Conservation (phyloP, 2,797 vertebrate genomes). For the Clamator glandarius region DNA sequence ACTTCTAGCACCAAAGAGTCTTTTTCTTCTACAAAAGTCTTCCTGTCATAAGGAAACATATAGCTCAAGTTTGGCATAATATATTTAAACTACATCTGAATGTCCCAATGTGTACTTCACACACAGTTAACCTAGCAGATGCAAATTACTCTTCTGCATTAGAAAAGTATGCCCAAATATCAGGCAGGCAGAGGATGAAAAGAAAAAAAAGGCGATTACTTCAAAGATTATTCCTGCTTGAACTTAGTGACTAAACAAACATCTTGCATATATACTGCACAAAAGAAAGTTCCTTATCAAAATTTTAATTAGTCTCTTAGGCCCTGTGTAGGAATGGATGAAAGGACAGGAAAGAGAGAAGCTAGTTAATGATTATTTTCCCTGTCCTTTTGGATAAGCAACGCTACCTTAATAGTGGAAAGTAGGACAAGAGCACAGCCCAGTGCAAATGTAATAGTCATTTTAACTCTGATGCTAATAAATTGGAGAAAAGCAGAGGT, state of each 20-base stretch:
- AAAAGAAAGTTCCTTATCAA: not conserved
- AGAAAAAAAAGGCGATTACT: not conserved
- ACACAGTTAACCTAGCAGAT: conserved; percentile 8
- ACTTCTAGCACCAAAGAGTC: not conserved
- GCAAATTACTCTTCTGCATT: not conserved
- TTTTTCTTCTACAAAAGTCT: not conserved
- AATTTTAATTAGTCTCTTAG: conserved; percentile 54
- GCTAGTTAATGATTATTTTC: conserved; percentile 21
- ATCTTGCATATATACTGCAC: not conserved
- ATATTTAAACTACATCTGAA: not conserved
- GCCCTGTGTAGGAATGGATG: conserved; percentile 1
- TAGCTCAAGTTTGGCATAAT: conserved; percentile 4
- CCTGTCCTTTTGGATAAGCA: not conserved
- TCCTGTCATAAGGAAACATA: not conserved
- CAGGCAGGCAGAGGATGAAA: conserved; percentile 20
- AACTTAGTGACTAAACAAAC: conserved; percentile 31
- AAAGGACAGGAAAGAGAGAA: conserved; percentile 31
- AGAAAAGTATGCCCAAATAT: conserved; percentile 13
- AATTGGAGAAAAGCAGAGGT: not conserved
- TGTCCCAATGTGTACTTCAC: not conserved
- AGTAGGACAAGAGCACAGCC: conserved; percentile 4
- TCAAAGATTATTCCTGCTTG: conserved; percentile 40
- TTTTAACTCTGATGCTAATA: not conserved
- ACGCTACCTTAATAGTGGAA: not conserved
- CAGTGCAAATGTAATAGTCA: not conserved